Conservation (phyloP, 2,888 invertebrate genomes). For the Helleia helle region DNA sequence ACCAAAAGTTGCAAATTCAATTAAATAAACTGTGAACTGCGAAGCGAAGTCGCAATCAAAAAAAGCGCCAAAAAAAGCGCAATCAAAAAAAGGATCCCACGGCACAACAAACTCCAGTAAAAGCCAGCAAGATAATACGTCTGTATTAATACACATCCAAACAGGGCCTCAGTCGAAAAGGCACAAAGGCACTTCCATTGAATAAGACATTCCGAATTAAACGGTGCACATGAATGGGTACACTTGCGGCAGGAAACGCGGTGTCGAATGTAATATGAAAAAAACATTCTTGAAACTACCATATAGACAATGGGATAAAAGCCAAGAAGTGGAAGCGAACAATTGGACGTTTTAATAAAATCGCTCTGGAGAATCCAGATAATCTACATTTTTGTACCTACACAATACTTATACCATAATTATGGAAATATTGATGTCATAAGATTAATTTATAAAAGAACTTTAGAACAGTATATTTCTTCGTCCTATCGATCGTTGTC, state of each 20-base stretch:
- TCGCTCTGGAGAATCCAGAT: constrained; percentile 22
- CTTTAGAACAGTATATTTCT: too few relatives aligned
- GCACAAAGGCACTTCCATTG: constrained; percentile 62
- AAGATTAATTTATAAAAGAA: too few relatives aligned
- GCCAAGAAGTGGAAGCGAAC: constrained; percentile 38
- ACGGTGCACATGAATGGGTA: constrained; percentile 40
- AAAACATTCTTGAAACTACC: constrained; percentile 38
- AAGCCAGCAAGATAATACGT: constrained; percentile 45
- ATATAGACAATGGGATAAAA: constrained; percentile 42
- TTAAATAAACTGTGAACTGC: too few relatives aligned
- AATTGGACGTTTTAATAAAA: constrained; percentile 29
- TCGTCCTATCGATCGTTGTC: too few relatives aligned
- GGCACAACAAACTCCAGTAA: constrained; percentile 31
- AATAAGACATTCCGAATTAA: constrained; percentile 45
- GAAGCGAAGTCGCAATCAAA: neutral
- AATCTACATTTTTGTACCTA: too few relatives aligned
- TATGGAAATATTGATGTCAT: too few relatives aligned
- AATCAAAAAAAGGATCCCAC: constrained; percentile 36
- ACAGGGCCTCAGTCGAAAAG: constrained; percentile 60
- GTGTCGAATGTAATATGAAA: constrained; percentile 57
- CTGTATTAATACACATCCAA: constrained; percentile 52
- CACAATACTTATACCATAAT: too few relatives aligned
- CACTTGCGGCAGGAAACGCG: constrained; percentile 69
- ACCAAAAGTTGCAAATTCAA: too few relatives aligned
- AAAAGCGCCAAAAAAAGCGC: constrained; percentile 13